Conservation (phyloP, 2,113 vertebrate species). For the Cynopterus brachyotis region DNA sequence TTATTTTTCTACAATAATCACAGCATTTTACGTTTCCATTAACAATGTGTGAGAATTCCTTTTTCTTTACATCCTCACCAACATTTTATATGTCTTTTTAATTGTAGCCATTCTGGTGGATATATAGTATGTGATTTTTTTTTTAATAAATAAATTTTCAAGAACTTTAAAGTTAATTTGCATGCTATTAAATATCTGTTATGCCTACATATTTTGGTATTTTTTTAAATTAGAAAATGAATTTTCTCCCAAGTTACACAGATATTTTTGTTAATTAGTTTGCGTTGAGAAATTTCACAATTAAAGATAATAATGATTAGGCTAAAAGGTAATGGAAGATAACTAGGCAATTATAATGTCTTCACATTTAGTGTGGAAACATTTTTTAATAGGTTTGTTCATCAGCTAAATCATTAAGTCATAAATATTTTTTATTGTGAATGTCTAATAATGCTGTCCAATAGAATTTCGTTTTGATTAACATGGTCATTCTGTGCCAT, state of each 20-base stretch:
- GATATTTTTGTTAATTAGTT: background rate
- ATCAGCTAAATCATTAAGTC: background rate
- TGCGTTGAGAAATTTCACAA: background rate
- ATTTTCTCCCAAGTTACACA: background rate
- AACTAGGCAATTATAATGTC: background rate
- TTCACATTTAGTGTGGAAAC: background rate
- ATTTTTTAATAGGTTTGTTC: background rate
- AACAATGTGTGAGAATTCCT: background rate
- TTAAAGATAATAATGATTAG: background rate
- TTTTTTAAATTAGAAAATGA: background rate
- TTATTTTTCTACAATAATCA: background rate
- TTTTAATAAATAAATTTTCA: background rate
- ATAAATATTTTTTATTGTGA: background rate
- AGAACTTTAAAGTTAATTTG: background rate
- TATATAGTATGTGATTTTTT: background rate
- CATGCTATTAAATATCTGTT: background rate
- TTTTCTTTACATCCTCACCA: background rate
- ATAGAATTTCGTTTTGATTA: background rate
- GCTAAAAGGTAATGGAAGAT: background rate
- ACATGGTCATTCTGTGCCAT: background rate
- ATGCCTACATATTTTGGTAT: background rate
- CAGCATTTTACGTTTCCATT: background rate
- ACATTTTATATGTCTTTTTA: background rate
- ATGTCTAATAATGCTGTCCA: background rate
- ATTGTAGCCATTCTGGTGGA: background rate